Base-by-base conservation (phyloP, 1,140 invertebrate genomes). In the Maconellicoccus hirsutus region DNA sequence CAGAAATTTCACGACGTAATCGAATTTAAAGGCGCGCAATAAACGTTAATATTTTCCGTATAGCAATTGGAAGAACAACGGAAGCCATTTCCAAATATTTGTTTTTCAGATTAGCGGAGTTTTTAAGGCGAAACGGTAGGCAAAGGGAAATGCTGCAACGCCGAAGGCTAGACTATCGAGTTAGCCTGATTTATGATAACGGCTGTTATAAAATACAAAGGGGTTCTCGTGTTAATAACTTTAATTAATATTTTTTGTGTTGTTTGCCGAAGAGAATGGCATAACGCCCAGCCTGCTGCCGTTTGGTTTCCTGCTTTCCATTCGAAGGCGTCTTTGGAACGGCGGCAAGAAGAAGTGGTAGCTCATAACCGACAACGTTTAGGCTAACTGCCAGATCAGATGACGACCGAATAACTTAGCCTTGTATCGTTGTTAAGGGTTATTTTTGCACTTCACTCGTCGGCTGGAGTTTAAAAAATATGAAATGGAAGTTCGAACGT, bases 241-340 rank as follows among this genome's bases (percentile, higher is more conserved):
- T 66, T 66, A 66, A 66, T 66, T 66, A 66, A 66, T 66, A 66
- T 66, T 66, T 66, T 66, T 66, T 66, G 61, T 66, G 61, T 66
- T 66, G 61, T 66, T 66, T 66, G 61, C 25, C 25, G 61, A 66
- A 26, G 25, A 66, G 61, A 66, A 66, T 66, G 61, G 61, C 61
- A 66, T 66, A 25, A 25, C 61, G 21, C 61, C 61, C 61, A 66
- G 61, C 25, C 21, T 66, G 61, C 61, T 66, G 61, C 61, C 61
- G 61, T 25, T 66, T 66, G 2, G 21, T 66, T 66, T 66, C 61
- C 61, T 66, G 61, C 25, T 66, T 66, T 66, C 8, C 61, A 66
- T 66, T 19, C 22, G 25, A 66, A 66, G 61, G 61, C 61, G 61
- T 66, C 61, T 23, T 25, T 52, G 16, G 42, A 52, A 52, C 16